Evolutionary conservation across 2,888 invertebrate species (phyloP), one percentile per base, ranked within the genome.

Genomic region (Sisyra nigra): DNA sequence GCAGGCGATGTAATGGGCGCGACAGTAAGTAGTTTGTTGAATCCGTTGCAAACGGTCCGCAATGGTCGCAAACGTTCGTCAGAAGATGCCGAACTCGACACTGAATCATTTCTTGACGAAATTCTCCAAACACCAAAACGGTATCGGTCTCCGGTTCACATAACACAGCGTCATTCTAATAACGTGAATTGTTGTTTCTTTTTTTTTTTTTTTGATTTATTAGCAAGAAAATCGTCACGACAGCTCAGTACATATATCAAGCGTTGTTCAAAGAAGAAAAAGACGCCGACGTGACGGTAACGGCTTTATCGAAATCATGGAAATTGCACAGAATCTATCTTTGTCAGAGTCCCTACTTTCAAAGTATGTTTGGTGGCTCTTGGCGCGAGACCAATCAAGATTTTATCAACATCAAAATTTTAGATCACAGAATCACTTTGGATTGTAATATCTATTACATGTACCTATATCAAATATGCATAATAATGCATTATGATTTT

Each of bases 321-420:
- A 69, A 71, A 52, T 63, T 86, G 34, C 86, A 86, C 58, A 81
- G 79, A 63, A 72, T 85, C 32, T 86, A 86, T 56, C 66, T 86
- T 36, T 77, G 77, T 52, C 84, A 85, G 70, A 82, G 82, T 54
- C 78, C 79, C 1, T 84, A 84, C 57, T 85, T 85, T 60, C 70
- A 74, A 9, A 80, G 80, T 53, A 84, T 85, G 84, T 84, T 84
- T 58, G 78, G 74, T 52, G 84, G 84, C 3, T 72, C 77, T 2
- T 85, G 84, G 84, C 68, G 71, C 52, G 84, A 85, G 60, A 68
- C 78, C 1, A 68, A 69, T 40, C 72, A 78, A 59, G 69, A 71
- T 49, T 66, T 72, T 46, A 72, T 85, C 32, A 65, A 63, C 44
- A 77, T 84, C 42, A 74, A 79, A 59, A 75, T 83, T 41, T 67